These are phyloP conservation scores for Chiloscyllium punctatum DNA, from an alignment of 2,797 vertebrate genomes.

Conservation along the genomic window DNA sequence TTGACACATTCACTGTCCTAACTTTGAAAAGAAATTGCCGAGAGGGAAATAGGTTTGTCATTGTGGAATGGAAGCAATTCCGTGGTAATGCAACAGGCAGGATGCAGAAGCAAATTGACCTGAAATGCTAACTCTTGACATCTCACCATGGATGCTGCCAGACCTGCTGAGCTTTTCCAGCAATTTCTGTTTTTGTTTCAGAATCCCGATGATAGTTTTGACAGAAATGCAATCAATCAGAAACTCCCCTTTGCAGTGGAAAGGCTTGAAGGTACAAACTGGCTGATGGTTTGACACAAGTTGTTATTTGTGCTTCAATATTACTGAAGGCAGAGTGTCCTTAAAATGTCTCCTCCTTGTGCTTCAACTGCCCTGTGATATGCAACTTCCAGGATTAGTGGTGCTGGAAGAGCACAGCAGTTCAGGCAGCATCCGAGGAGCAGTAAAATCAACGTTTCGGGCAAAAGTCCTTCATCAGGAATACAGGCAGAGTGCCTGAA, in stretches of 20 bases:
- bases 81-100: neutral
- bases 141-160: too few species aligned
- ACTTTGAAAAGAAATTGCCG: neutral
- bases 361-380: neutral
- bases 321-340: neutral
- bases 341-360: neutral
- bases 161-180: too few species aligned
- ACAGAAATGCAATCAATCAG: neutral
- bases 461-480: too few species aligned
- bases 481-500: too few species aligned
- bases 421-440: too few species aligned
- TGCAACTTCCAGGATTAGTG: neutral
- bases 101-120: neutral
- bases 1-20: neutral
- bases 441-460: too few species aligned
- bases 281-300: neutral
- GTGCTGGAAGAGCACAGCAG: too few species aligned
- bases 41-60: neutral
- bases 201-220: neutral
- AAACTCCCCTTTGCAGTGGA: neutral
- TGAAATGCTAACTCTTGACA: too few species aligned
- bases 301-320: neutral
- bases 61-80: neutral
- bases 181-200: too few species aligned
- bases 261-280: neutral